These are phyloP conservation scores for Thripadectes ignobilis DNA, from an alignment of 2,797 vertebrate species.

Conservation along the genomic window DNA sequence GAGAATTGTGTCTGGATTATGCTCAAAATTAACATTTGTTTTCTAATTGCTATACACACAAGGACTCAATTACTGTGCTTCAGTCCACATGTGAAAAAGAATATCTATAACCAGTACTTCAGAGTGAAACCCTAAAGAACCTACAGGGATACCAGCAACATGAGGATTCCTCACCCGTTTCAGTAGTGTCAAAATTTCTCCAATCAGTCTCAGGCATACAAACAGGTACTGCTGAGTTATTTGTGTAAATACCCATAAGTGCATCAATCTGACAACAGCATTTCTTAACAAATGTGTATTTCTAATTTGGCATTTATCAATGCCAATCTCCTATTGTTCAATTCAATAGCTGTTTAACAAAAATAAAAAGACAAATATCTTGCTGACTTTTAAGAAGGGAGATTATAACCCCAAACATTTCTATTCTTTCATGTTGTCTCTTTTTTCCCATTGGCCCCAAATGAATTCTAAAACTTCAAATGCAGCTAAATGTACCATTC, in stretches of 20 bases:
- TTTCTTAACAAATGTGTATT: background rate
- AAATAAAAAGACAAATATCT: background rate
- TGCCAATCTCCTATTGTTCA: background rate
- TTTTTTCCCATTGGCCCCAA: background rate
- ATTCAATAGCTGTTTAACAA: background rate
- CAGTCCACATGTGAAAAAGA: background rate
- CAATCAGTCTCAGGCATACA: background rate
- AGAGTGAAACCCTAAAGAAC: background rate
- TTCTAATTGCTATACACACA: background rate
- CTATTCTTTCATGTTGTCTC: background rate
- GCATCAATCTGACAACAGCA: background rate
- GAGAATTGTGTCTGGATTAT: background rate
- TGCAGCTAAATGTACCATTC: background rate
- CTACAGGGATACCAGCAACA: background rate
- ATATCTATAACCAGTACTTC: background rate
- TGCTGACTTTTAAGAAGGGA: background rate
- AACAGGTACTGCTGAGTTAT: background rate
- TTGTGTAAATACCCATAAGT: background rate
- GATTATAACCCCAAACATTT: background rate
- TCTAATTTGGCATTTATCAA: background rate
- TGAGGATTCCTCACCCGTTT: background rate
- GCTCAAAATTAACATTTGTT: background rate
- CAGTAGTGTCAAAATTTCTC: background rate
- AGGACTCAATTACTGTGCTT: background rate
- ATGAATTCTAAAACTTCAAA: background rate